Conservation (phyloP, 2,797 vertebrate species). For the Melanotaenia maccullochi region DNA sequence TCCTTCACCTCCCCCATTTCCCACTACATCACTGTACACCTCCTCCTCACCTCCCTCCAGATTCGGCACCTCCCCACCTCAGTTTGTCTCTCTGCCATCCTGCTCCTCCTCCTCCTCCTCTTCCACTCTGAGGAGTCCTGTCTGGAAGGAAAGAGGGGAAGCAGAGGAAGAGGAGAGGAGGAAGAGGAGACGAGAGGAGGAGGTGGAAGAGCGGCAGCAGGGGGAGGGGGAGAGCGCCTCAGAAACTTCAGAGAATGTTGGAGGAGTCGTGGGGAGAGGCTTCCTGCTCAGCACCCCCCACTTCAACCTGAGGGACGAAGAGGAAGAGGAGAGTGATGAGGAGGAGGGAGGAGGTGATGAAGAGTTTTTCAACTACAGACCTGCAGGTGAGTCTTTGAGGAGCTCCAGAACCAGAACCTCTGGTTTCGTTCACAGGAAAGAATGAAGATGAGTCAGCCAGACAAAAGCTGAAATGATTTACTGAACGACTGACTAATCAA, state of each 20-base stretch:
- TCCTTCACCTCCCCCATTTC: neutral
- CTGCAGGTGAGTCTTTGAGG: constrained; percentile 73
- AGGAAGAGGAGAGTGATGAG: constrained; percentile 65
- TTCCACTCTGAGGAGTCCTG: constrained; percentile 29
- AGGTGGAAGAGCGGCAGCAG: constrained; percentile 66
- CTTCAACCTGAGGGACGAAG: constrained; percentile 12
- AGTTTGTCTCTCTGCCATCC: neutral
- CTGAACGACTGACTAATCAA: no score
- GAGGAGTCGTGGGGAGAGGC: constrained; percentile 1
- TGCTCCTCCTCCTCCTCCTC: neutral
- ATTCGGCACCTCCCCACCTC: neutral
- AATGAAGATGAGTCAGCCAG: no score
- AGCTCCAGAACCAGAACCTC: no score
- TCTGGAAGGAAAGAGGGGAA: constrained; percentile 50
- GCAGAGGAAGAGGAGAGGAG: constrained; percentile 14
- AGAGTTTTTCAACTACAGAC: constrained; percentile 71
- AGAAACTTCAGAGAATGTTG: constrained; percentile 65
- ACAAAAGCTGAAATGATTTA: no score
- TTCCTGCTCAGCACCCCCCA: constrained; percentile 57
- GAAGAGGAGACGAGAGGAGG: constrained; percentile 26
- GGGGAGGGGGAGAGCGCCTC: constrained; percentile 77
- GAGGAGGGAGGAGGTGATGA: constrained; percentile 77
- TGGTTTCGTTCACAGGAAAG: no score
- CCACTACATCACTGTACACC: constrained; percentile 11
- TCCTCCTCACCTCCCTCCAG: constrained; percentile 19